These are phyloP conservation scores for Metopolophium dirhodum DNA, from an alignment of 1,140 invertebrate genomes.

Conservation along the genomic window DNA sequence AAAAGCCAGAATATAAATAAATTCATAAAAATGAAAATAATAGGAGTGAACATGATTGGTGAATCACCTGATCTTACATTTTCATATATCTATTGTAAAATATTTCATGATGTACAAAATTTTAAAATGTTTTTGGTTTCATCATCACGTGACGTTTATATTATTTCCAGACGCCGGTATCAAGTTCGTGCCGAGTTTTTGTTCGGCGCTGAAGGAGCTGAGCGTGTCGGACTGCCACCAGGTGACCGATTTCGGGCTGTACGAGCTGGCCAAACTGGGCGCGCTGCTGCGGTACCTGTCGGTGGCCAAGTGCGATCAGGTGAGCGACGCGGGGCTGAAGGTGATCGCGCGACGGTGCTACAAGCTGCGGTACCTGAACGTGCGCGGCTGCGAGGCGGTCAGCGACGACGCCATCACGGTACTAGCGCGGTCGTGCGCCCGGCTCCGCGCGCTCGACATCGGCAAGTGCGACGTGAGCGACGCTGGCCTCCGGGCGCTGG, in stretches of 20 bases:
- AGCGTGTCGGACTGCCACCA: constrained; percentile 89
- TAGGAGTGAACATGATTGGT: not conserved
- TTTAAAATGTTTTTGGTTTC: not conserved
- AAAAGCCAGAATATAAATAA: not conserved
- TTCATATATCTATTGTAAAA: too few species aligned
- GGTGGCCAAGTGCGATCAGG: constrained; percentile 86
- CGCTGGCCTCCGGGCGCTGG: constrained; percentile 80
- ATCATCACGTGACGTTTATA: not conserved
- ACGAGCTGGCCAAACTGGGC: constrained; percentile 86
- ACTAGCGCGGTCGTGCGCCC: constrained; percentile 80
- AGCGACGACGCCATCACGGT: constrained; percentile 87
- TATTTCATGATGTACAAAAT: not conserved
- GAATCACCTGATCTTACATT: not conserved
- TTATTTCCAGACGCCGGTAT: constrained; percentile 72
- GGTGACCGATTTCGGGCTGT: constrained; percentile 89
- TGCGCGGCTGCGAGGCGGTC: constrained; percentile 88
- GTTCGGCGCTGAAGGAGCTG: constrained; percentile 80
- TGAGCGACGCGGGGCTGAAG: constrained; percentile 82
- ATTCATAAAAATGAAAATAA: not conserved
- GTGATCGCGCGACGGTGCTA: constrained; percentile 88
- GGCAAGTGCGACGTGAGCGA: constrained; percentile 94
- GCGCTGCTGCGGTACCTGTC: constrained; percentile 83
- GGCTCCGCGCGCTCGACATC: constrained; percentile 83
- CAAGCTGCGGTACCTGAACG: constrained; percentile 88
- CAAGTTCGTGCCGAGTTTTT: constrained; percentile 85